Base-by-base conservation (phyloP, 2,113 vertebrate species). In the Calidris pugnax region DNA sequence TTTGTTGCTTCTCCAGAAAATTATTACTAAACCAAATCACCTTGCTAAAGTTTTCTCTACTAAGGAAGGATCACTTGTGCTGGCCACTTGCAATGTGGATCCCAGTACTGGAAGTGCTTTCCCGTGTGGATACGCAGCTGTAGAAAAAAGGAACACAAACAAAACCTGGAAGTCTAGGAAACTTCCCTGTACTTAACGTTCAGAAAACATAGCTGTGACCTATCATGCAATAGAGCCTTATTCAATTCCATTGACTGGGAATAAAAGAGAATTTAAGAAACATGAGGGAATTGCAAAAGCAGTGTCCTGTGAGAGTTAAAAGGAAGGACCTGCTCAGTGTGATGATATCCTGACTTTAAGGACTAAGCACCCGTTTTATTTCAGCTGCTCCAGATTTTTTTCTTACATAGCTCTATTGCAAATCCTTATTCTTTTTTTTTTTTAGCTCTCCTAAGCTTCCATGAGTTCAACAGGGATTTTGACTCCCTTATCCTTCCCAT, bases 161-260 rank as follows among this genome's bases (percentile, higher is more conserved):
- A 95, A 88, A 90, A 73, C 72, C 30, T 88, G 75, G 45, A 96
- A 94, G 37, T 74, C 18, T 43, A 71, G 37, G 50, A 71, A 91
- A 93, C 82, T 76, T 87, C 64, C 55, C 26, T 71, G 37, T 37
- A 56, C 35, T 84, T 62, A 55, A 50, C 1, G 9, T 41, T 89
- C 64, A 77, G 67, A 77, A 83, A 86, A 90, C 13, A 32, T 10
- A 39, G 18, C 27, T 50, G 55, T 85, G n/a, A 14, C 41, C 22
- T 60, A 37, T 57, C 6, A n/a, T 22, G 9, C 28, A 62, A n/a
- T 16, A 63, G 12, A 91, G 11, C 9, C 81, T 77, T 50, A 79
- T 41, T 67, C 23, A 63, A 63, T 39, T 59, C 19, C 47, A 72
- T 33, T 72, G n/a, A 47, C 66, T 48, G 12, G 22, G 20, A 67